Evolutionary conservation across 1,140 invertebrate species (phyloP).

Genomic region (Nylanderia fulva): DNA sequence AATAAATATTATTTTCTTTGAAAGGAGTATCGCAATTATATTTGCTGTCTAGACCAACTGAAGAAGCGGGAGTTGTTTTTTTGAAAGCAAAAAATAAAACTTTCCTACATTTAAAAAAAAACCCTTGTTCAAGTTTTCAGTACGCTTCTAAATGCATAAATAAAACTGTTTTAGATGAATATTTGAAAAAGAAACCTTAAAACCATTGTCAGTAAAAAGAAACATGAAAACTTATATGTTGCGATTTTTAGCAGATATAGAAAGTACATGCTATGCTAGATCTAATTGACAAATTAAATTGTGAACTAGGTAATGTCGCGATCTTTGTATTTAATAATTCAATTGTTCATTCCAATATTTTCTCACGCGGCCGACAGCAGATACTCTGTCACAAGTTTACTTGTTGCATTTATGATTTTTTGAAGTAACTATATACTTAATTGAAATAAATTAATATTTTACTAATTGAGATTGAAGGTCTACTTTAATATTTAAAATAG

Average conservation of each 20-base stretch:
- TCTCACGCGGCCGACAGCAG: constrained; percentile 50
- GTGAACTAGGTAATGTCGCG: constrained; percentile 79
- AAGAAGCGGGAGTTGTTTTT: background rate
- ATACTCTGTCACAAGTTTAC: constrained; percentile 70
- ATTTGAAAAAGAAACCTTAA: constrained; percentile 36
- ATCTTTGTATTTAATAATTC: constrained; percentile 81
- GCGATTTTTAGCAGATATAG: constrained; percentile 59
- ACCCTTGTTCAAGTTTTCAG: constrained; percentile 14
- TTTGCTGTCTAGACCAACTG: constrained; percentile 5
- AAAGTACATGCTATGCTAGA: constrained; percentile 69
- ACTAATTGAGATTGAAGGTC: constrained; percentile 58
- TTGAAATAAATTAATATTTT: constrained; percentile 74
- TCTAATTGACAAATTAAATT: constrained; percentile 71
- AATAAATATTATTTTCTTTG: constrained; percentile 8
- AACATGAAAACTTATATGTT: constrained; percentile 50
- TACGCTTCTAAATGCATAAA: constrained; percentile 44
- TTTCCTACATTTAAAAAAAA: background rate
- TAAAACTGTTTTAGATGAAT: constrained; percentile 52
- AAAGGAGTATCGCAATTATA: background rate
- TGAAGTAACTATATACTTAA: constrained; percentile 62
- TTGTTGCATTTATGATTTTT: constrained; percentile 76
- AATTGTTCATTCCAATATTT: constrained; percentile 81
- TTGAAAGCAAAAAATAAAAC: background rate
- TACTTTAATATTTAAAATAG: constrained; percentile 48
- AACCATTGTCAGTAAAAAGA: constrained; percentile 61